Conservation (phyloP, 1,140 invertebrate species). For the Proales similis region DNA sequence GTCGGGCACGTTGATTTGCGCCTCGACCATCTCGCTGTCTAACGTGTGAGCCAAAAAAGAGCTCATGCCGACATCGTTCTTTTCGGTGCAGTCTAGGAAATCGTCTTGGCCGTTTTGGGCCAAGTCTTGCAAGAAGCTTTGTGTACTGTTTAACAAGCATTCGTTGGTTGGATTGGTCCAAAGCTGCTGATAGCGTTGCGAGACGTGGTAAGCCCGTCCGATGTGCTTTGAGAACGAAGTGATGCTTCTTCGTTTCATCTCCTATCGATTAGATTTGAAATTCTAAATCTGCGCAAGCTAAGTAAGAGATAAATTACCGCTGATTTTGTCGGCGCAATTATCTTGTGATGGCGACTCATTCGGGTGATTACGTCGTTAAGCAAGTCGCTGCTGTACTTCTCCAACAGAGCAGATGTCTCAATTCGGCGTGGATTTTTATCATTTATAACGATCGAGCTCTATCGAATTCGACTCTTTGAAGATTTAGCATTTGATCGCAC, state of each 20-base stretch:
- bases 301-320: constrained; percentile 7
- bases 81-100: constrained; percentile 29
- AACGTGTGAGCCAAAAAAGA: constrained; percentile 34
- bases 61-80: constrained; percentile 28
- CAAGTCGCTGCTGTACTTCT: constrained; percentile 29
- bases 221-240: constrained; percentile 32
- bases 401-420: constrained; percentile 28
- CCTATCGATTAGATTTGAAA: not conserved
- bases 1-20: constrained; percentile 35
- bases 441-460: constrained; percentile 36
- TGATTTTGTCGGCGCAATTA: constrained; percentile 34
- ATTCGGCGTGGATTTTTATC: constrained; percentile 25
- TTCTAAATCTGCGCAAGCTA: not conserved
- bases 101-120: not conserved
- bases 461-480: not conserved
- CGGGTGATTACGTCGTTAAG: constrained; percentile 24
- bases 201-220: constrained; percentile 25
- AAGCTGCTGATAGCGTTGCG: constrained; percentile 30
- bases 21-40: constrained; percentile 18
- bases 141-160: constrained; percentile 1
- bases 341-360: constrained; percentile 36
- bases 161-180: constrained; percentile 15
- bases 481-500: not conserved
- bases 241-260: constrained; percentile 28
- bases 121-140: constrained; percentile 22